Conservation (phyloP, 2,888 invertebrate genomes). For the Eupeodes latifasciatus region DNA sequence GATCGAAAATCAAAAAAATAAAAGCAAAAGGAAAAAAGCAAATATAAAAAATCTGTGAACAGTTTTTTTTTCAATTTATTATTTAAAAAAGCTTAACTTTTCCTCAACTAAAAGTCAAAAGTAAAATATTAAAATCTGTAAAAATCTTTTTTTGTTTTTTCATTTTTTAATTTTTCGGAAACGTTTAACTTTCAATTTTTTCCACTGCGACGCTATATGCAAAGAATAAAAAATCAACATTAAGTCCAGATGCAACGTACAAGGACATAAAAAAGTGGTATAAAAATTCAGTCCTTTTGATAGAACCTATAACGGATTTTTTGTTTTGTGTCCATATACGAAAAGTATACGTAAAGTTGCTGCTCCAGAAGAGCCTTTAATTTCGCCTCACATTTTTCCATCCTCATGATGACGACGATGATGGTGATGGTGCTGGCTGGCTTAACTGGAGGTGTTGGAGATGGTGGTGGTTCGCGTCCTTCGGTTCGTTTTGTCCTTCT, state of each 20-base stretch:
- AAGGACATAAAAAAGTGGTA: slow-evolving; percentile 16
- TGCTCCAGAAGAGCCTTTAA: slow-evolving; percentile 48
- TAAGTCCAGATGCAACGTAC: slow-evolving; percentile 55
- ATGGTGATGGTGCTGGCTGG: not conserved
- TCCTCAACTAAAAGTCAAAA: not conserved
- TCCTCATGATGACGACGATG: not conserved
- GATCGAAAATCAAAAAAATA: too few species aligned
- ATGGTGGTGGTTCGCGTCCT: slow-evolving; percentile 50
- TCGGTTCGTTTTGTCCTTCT: slow-evolving; percentile 36
- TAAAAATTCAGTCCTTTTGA: slow-evolving; percentile 43
- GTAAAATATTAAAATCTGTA: not conserved
- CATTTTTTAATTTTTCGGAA: not conserved
- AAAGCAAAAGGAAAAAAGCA: too few species aligned
- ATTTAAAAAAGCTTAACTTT: not conserved
- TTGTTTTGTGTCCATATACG: not conserved
- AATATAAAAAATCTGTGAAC: too few species aligned
- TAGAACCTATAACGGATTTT: not conserved
- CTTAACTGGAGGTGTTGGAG: not conserved
- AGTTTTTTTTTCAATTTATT: too few species aligned
- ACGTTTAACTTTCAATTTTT: not conserved
- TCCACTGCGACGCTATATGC: not conserved
- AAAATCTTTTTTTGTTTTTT: not conserved
- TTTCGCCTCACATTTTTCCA: slow-evolving; percentile 45
- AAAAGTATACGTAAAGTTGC: slow-evolving; percentile 8
- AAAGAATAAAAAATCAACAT: slow-evolving; percentile 18